These are phyloP conservation scores for Dolichopus griseipennis DNA, from an alignment of 2,888 invertebrate species.

Conservation along the genomic window DNA sequence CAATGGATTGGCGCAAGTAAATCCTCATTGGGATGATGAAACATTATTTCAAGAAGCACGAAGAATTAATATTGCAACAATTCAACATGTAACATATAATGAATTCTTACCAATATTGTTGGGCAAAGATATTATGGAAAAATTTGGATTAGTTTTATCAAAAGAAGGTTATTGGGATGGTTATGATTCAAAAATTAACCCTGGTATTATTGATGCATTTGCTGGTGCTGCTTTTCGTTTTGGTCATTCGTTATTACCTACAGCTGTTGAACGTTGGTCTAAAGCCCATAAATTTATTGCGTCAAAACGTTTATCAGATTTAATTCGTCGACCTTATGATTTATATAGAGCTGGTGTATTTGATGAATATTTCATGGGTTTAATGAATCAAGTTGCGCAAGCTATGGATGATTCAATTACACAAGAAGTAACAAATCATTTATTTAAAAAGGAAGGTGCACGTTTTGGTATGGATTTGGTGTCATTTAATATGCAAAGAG, in stretches of 20 bases:
- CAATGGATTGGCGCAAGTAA: slow-evolving; percentile 62
- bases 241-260: slow-evolving; percentile 82
- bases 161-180: slow-evolving; percentile 57
- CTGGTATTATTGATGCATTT: slow-evolving; percentile 80
- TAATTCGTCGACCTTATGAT: slow-evolving; percentile 82
- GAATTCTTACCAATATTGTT: slow-evolving; percentile 82
- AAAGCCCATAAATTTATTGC: slow-evolving; percentile 92
- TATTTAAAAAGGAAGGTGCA: slow-evolving; percentile 68
- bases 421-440: slow-evolving; percentile 80
- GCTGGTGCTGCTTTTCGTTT: slow-evolving; percentile 89
- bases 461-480: slow-evolving; percentile 83
- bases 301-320: slow-evolving; percentile 77
- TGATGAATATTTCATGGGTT: slow-evolving; percentile 86
- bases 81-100: slow-evolving; percentile 84
- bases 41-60: slow-evolving; percentile 81
- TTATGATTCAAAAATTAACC: slow-evolving; percentile 75
- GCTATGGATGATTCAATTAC: slow-evolving; percentile 93
- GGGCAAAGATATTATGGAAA: slow-evolving; percentile 86
- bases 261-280: slow-evolving; percentile 87
- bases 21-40: slow-evolving; percentile 92
- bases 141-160: slow-evolving; percentile 73
- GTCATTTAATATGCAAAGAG: slow-evolving; percentile 88
- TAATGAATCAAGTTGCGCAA: slow-evolving; percentile 89
- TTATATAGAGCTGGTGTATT: slow-evolving; percentile 82
- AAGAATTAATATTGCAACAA: slow-evolving; percentile 73